Base-by-base conservation (phyloP, 2,797 vertebrate genomes). In the Danio tinwini region DNA sequence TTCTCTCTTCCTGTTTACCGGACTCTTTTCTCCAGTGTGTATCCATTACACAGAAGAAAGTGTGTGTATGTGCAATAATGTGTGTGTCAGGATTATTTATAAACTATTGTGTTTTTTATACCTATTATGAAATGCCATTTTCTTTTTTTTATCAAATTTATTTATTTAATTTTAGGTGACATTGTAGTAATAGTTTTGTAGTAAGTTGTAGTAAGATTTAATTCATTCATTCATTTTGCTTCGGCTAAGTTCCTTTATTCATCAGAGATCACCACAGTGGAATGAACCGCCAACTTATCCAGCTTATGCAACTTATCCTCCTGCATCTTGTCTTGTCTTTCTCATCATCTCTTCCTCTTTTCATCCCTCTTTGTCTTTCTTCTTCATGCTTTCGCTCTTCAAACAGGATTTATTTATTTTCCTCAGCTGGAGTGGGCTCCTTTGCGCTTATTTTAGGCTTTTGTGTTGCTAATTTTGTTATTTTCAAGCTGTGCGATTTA, bases 1-100 rank as follows among this genome's bases (percentile, higher is more conserved):
- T 7, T 29, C 45, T 7, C 85, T 80, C 84, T 80, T 82, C 80
- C 72, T 82, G 76, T 82, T 79, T 82, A 84, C 52, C 71, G 72
- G 42, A 13, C 39, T 78, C n/a, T 5, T 39, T 58, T 58, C 79
- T 69, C 37, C 21, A 6, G 14, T 67, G 47, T 68, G n/a, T 21
- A 2, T 29, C 29, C 29, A 14, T 7, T 17, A 5, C 5, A 45
- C 19, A 6, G 3, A 3, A 8, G 17, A 8, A 19, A 11, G 29
- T 10, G 21, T 37, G 19, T 63, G 59, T 12, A 44, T 13, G 56
- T 62, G 13, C 29, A n/a, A 58, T 39, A 37, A 3, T 11, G 68
- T 17, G 5, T 19, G 4, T 40, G 56, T 13, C 42, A 50, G 37
- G 29, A 29, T 29, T 29, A 3, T 29, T 29, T 29, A 29, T 29